phyloP scores from a whole-genome alignment of 23 tunicate species.

The Diplosoma virens region DNA sequence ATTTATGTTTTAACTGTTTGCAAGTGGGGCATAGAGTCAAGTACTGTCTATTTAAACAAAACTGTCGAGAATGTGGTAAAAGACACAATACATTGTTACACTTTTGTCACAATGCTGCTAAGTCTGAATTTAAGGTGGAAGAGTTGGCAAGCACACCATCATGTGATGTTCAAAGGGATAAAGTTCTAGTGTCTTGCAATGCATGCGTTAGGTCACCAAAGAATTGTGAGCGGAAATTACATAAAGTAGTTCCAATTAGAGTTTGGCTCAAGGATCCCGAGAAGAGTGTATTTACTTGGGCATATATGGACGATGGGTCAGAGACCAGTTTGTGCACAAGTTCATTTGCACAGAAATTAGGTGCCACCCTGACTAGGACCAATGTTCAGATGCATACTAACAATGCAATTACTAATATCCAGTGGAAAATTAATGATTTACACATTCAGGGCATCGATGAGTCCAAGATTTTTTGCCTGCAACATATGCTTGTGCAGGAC shows the following conservation, averaged over 20 bases:
- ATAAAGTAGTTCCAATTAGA: background rate
- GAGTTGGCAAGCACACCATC: background rate
- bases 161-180: background rate
- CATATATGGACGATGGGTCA: slow-evolving; percentile 1
- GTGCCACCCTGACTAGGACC: too few species aligned
- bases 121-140: too few species aligned
- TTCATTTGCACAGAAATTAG: background rate
- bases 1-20: background rate
- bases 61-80: background rate
- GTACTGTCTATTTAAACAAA: background rate
- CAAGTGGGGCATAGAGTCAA: background rate
- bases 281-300: background rate
- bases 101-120: too few species aligned
- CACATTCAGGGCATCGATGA: background rate
- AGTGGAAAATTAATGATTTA: too few species aligned
- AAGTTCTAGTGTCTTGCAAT: background rate
- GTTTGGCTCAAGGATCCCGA: background rate
- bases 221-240: background rate
- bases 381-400: too few species aligned
- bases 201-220: background rate
- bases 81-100: background rate
- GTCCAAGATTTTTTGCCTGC: background rate
- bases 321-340: background rate
- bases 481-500: background rate
- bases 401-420: too few species aligned